Conservation (phyloP, 2,888 invertebrate species). For the Trichogramma evanescens region DNA sequence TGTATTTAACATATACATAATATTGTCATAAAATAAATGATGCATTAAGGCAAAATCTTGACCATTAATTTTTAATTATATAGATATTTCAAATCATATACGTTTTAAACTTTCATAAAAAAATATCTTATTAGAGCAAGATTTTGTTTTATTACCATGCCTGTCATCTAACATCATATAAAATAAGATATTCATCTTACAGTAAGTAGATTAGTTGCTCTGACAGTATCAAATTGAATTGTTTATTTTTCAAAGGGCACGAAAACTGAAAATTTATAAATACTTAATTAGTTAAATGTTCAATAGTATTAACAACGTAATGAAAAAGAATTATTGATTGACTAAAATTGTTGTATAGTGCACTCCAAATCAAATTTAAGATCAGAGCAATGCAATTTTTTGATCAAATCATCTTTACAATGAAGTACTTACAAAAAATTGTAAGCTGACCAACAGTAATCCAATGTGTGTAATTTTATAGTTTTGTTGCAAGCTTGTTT, state of each 20-base stretch:
- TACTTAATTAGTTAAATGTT: slow-evolving; percentile 11
- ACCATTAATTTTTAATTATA: too few relatives aligned
- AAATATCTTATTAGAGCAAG: slow-evolving; percentile 30
- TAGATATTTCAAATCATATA: slow-evolving; percentile 12
- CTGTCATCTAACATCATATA: too few relatives aligned
- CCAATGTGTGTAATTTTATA: neutral
- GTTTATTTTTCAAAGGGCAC: slow-evolving; percentile 48
- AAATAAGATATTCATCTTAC: neutral
- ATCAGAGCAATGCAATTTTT: slow-evolving; percentile 9
- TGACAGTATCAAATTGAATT: slow-evolving; percentile 37
- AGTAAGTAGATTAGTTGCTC: slow-evolving; percentile 39
- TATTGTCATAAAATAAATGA: too few relatives aligned
- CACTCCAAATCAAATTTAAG: slow-evolving; percentile 20
- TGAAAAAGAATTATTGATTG: slow-evolving; percentile 10
- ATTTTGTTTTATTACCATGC: too few relatives aligned
- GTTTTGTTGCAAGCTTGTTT: neutral
- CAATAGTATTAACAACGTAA: slow-evolving; percentile 4
- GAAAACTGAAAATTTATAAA: slow-evolving; percentile 42
- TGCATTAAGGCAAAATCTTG: too few relatives aligned
- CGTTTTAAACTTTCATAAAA: slow-evolving; percentile 19
- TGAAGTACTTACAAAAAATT: neutral
- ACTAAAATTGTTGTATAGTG: slow-evolving; percentile 9
- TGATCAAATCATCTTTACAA: too few relatives aligned
- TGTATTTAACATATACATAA: too few relatives aligned
- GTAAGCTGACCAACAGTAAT: neutral